Conservation (phyloP, 2,888 invertebrate species). For the Ellobium chinense region DNA sequence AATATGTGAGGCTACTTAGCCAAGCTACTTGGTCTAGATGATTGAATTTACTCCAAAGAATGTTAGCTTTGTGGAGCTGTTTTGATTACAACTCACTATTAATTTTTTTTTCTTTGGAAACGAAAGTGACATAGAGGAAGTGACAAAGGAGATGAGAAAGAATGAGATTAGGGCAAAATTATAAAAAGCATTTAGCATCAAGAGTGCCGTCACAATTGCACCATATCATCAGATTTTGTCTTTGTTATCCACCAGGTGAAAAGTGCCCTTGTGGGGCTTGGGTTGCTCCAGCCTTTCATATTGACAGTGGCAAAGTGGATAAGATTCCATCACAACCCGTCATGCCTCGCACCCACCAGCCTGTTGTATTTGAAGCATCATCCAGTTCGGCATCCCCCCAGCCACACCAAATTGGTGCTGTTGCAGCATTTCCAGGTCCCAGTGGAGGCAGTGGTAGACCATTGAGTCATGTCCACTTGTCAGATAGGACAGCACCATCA, state of each 20-base stretch:
- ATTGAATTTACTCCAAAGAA: too few species aligned
- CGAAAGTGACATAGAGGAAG: too few species aligned
- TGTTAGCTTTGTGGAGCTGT: too few species aligned
- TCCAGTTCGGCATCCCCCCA: neutral
- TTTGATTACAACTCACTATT: too few species aligned
- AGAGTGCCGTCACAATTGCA: too few species aligned
- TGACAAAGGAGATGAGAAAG: too few species aligned
- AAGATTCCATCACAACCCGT: slow-evolving; percentile 84
- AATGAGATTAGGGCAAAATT: too few species aligned
- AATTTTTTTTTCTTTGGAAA: too few species aligned
- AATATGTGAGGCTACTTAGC: too few species aligned
- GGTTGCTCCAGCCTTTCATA: slow-evolving; percentile 94
- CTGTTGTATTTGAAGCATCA: neutral
- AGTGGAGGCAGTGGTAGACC: neutral
- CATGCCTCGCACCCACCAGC: slow-evolving; percentile 22
- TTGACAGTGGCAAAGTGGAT: slow-evolving; percentile 94
- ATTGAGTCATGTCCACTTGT: neutral
- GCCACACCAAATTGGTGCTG: slow-evolving; percentile 29
- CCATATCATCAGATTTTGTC: neutral
- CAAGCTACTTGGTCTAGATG: too few species aligned
- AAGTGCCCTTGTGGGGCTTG: slow-evolving; percentile 94
- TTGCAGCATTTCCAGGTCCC: slow-evolving; percentile 26
- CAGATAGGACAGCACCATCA: slow-evolving; percentile 10
- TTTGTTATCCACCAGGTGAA: slow-evolving; percentile 83
- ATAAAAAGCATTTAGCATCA: too few species aligned